phyloP scores from a whole-genome alignment of 2,888 invertebrate species.

The Meiosimyza platycephala region DNA sequence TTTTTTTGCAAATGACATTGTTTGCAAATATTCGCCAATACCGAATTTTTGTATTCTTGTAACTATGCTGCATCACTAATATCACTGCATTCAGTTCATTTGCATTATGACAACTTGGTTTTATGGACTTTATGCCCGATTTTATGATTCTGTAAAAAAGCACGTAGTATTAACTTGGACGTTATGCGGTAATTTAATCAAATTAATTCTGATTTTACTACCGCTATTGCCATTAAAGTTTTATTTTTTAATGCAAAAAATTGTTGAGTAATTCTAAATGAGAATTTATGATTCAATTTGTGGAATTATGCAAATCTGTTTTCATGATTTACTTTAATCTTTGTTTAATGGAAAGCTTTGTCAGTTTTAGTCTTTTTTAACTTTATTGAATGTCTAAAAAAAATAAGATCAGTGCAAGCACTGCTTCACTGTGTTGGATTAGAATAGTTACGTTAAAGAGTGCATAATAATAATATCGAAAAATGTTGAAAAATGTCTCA shows the following conservation, averaged over 20 bases:
- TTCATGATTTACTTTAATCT: not conserved
- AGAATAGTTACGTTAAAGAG: too few species aligned
- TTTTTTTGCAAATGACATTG: too few species aligned
- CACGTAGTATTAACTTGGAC: not conserved
- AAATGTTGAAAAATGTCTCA: too few species aligned
- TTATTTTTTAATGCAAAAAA: conserved; percentile 1
- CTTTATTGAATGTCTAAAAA: too few species aligned
- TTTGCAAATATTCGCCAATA: too few species aligned
- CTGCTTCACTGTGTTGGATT: too few species aligned
- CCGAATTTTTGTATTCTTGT: too few species aligned
- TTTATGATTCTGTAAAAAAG: conserved; percentile 18
- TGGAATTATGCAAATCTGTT: not conserved
- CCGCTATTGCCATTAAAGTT: conserved; percentile 19
- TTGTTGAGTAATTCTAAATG: conserved; percentile 25
- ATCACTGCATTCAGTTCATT: not conserved
- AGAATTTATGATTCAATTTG: conserved; percentile 31
- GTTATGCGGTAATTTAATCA: conserved; percentile 30
- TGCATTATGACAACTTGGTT: not conserved
- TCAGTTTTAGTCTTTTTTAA: too few species aligned
- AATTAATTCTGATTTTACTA: conserved; percentile 18
- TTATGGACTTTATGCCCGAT: conserved; percentile 17
- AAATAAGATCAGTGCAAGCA: too few species aligned
- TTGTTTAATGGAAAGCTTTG: not conserved
- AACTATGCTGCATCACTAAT: too few species aligned
- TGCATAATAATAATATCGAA: too few species aligned